Conservation (phyloP, 2,888 invertebrate species). For the Parelbella ahira region DNA sequence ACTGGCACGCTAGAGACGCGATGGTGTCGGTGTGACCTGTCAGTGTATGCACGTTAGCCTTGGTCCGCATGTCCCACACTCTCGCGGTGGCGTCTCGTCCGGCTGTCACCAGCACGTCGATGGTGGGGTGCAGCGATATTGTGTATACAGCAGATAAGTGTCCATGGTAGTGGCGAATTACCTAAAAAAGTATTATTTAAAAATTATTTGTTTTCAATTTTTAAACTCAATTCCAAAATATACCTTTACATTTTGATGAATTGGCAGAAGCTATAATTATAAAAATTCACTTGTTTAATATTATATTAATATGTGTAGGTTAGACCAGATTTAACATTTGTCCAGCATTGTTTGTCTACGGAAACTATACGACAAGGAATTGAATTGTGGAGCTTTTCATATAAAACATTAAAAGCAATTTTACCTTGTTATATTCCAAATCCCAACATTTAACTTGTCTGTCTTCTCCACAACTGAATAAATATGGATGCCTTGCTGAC, state of each 20-base stretch:
- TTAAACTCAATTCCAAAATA: neutral
- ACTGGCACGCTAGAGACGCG: constrained; percentile 95
- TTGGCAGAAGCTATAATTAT: too few relatives aligned
- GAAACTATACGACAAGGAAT: too few relatives aligned
- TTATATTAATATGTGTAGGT: too few relatives aligned
- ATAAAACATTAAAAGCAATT: too few relatives aligned
- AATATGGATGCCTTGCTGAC: constrained; percentile 96
- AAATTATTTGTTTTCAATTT: too few relatives aligned
- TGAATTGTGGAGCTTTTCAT: too few relatives aligned
- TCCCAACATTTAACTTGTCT: constrained; percentile 99
- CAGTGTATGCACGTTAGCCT: constrained; percentile 98
- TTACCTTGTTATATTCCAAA: constrained; percentile 96
- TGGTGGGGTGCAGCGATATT: constrained; percentile 94
- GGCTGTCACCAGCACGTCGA: constrained; percentile 96
- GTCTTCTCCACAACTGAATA: constrained; percentile 99
- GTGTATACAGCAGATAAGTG: constrained; percentile 98
- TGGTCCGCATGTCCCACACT: constrained; percentile 99
- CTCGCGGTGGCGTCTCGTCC: constrained; percentile 97
- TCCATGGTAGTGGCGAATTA: constrained; percentile 98
- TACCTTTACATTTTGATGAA: too few relatives aligned
- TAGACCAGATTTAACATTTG: too few relatives aligned
- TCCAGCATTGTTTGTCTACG: too few relatives aligned
- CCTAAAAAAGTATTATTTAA: too few relatives aligned
- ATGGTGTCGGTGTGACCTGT: constrained; percentile 98
- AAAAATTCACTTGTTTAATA: too few relatives aligned